These are phyloP conservation scores for Acrocephalus kingi DNA, from an alignment of 2,113 vertebrate genomes.

Conservation along the genomic window DNA sequence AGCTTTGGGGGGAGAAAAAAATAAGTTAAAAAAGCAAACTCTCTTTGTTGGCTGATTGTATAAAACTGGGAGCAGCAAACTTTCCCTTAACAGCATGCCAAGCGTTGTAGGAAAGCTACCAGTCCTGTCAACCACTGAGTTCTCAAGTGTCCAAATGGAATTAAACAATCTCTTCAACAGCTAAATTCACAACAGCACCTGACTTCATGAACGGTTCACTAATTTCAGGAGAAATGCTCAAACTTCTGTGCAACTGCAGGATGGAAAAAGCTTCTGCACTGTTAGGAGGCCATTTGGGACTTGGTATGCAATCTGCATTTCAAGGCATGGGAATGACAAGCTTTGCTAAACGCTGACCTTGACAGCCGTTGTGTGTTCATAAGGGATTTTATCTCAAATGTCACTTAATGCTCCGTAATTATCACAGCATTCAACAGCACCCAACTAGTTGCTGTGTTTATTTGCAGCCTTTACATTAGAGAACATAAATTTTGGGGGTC, in stretches of 20 bases:
- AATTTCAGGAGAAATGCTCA: background rate
- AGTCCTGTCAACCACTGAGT: background rate
- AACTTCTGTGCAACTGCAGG: background rate
- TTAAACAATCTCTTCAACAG: background rate
- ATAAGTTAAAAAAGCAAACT: background rate
- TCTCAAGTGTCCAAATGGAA: background rate
- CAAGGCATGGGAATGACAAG: background rate
- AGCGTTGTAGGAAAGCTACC: background rate
- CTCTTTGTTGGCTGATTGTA: background rate
- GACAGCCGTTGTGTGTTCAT: background rate
- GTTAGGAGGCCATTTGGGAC: background rate
- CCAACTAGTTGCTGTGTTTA: background rate
- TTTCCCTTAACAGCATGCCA: background rate
- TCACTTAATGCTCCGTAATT: background rate
- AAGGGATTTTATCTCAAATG: background rate
- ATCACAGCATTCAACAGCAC: background rate
- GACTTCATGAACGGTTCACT: background rate
- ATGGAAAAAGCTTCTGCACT: background rate
- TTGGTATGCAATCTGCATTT: background rate
- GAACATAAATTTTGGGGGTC: background rate
- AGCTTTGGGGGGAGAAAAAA: background rate
- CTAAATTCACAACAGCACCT: background rate
- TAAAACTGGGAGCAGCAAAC: background rate
- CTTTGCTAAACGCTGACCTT: slow-evolving; percentile 34
- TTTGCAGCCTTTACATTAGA: background rate